Evolutionary conservation across 1,140 invertebrate genomes (phyloP).

Genomic region (Pseudomyrmex sp.): DNA sequence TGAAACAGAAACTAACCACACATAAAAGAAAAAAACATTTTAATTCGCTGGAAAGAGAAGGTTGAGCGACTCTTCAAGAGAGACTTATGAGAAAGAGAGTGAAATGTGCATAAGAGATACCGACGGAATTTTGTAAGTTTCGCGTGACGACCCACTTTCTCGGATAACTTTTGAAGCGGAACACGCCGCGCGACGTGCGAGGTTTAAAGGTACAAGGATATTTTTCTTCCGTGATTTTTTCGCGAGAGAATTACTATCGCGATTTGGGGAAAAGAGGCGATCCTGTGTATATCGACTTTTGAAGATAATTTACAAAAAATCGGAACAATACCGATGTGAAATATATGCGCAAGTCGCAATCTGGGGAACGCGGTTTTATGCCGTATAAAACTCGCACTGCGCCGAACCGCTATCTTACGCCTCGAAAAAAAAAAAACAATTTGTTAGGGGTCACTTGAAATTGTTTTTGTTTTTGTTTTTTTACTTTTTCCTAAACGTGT

Average conservation of each 20-base stretch:
- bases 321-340: conserved; percentile 49
- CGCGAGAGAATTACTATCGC: conserved; percentile 61
- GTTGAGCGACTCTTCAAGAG: not conserved
- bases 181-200: conserved; percentile 37
- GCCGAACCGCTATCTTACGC: conserved; percentile 42
- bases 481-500: conserved; percentile 21
- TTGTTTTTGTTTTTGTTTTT: not conserved
- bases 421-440: conserved; percentile 33
- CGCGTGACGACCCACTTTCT: conserved; percentile 55
- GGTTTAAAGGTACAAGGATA: conserved; percentile 46
- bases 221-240: conserved; percentile 62
- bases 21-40: conserved; percentile 1
- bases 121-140: conserved; percentile 68
- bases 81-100: not conserved
- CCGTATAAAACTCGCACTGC: conserved; percentile 28
- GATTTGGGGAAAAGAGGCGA: not conserved
- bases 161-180: conserved; percentile 47
- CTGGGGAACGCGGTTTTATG: not conserved
- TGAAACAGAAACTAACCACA: not conserved
- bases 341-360: conserved; percentile 41
- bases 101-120: conserved; percentile 32
- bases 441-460: conserved; percentile 8
- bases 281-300: conserved; percentile 11
- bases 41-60: not conserved
- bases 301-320: conserved; percentile 66